Percentiles rank a stretch among this genome's conserved stretches.
Evolutionary conservation across 2,888 invertebrate species (phyloP).

Genomic region (Ectobius pallidus): DNA sequence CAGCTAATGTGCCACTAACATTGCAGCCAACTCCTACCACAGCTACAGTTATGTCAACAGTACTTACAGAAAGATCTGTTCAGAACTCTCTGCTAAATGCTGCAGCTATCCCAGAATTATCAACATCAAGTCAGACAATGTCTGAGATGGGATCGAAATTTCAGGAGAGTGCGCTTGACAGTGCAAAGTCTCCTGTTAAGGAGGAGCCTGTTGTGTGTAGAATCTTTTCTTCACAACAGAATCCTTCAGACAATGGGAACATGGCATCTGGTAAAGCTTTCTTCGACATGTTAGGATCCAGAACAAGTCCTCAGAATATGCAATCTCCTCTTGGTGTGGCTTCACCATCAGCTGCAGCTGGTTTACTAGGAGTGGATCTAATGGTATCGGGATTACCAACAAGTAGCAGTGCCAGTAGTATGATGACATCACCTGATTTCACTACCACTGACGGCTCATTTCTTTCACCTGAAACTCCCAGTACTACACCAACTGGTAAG

Average conservation of each 20-base stretch:
- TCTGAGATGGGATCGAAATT: slow-evolving; percentile 5
- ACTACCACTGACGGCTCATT: slow-evolving; percentile 39
- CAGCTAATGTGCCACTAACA: slow-evolving; percentile 10
- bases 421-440: slow-evolving; percentile 42
- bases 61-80: slow-evolving; percentile 14
- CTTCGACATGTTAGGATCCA: slow-evolving; percentile 56
- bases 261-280: slow-evolving; percentile 53
- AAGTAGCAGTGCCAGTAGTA: slow-evolving; percentile 38
- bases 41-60: slow-evolving; percentile 20
- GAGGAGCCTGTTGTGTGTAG: slow-evolving; percentile 58
- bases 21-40: slow-evolving; percentile 22
- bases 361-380: slow-evolving; percentile 50
- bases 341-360: slow-evolving; percentile 8
- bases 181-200: slow-evolving; percentile 42
- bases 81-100: neutral
- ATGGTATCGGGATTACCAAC: slow-evolving; percentile 30
- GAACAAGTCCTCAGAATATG: neutral
- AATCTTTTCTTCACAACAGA: slow-evolving; percentile 54
- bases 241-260: slow-evolving; percentile 45
- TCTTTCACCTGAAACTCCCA: slow-evolving; percentile 30
- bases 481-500: slow-evolving; percentile 39
- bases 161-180: slow-evolving; percentile 33
- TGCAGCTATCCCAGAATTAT: slow-evolving; percentile 20
- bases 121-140: neutral
- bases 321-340: neutral